Conservation (phyloP, 2,888 invertebrate genomes). For the Petrophora chlorosata region DNA sequence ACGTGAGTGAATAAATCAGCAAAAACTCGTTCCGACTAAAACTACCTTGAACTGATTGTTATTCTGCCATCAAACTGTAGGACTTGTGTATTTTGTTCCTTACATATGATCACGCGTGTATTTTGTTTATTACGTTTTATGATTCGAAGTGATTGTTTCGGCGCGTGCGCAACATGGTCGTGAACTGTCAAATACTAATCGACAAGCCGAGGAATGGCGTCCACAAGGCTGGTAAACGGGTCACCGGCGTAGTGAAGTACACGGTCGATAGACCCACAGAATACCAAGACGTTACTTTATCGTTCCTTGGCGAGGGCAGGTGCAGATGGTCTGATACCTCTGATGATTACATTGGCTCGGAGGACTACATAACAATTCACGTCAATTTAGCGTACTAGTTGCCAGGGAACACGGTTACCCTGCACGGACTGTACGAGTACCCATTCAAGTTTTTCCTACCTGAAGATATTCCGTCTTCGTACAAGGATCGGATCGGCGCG, state of each 20-base stretch:
- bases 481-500: constrained; percentile 11
- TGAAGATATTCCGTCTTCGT: constrained; percentile 25
- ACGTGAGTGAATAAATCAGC: too few relatives aligned
- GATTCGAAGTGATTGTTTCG: too few relatives aligned
- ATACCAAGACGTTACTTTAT: constrained; percentile 32
- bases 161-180: constrained; percentile 21
- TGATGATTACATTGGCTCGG: constrained; percentile 18
- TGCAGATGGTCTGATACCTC: constrained; percentile 27
- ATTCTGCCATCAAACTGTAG: too few relatives aligned
- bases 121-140: too few relatives aligned
- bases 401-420: background rate
- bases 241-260: constrained; percentile 39
- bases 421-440: constrained; percentile 25
- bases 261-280: constrained; percentile 32
- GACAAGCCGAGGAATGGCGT: constrained; percentile 28
- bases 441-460: constrained; percentile 32
- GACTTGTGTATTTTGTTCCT: too few relatives aligned
- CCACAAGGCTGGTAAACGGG: constrained; percentile 34
- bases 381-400: constrained; percentile 9
- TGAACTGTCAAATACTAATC: constrained; percentile 38
- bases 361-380: constrained; percentile 9
- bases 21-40: too few relatives aligned
- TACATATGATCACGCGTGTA: too few relatives aligned
- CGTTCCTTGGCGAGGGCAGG: constrained; percentile 38
- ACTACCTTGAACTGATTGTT: too few relatives aligned